Conservation (phyloP, 2,113 vertebrate genomes). For the Alethe castanea region DNA sequence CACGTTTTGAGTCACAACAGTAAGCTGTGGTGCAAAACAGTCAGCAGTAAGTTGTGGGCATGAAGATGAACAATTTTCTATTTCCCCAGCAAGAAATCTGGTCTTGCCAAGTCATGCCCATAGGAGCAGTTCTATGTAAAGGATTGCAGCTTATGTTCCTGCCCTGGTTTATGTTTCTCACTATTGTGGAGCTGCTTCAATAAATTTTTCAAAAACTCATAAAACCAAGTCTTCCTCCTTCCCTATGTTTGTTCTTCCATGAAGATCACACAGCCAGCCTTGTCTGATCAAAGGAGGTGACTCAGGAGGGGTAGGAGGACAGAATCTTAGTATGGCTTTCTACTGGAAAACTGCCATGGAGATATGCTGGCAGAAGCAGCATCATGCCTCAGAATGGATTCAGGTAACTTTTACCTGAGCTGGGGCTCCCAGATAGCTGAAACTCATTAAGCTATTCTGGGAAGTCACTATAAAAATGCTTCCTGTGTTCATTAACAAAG, state of each 20-base stretch:
- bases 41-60: not conserved
- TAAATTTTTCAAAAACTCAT: not conserved
- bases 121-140: not conserved
- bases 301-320: not conserved
- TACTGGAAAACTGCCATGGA: not conserved
- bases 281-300: not conserved
- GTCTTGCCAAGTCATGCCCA: not conserved
- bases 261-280: not conserved
- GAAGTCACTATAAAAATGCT: not conserved
- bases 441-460: not conserved
- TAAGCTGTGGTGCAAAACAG: not conserved
- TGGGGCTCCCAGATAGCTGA: not conserved
- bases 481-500: not conserved
- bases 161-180: not conserved
- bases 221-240: not conserved
- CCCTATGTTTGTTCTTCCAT: not conserved
- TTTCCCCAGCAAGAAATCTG: not conserved
- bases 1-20: not conserved
- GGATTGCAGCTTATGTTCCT: not conserved
- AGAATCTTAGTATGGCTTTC: not conserved
- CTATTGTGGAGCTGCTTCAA: not conserved
- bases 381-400: not conserved
- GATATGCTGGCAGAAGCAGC: not conserved
- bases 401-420: not conserved
- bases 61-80: accelerated